Evolutionary conservation across 1,140 invertebrate species (phyloP).

Genomic region (Papilio xuthus): DNA sequence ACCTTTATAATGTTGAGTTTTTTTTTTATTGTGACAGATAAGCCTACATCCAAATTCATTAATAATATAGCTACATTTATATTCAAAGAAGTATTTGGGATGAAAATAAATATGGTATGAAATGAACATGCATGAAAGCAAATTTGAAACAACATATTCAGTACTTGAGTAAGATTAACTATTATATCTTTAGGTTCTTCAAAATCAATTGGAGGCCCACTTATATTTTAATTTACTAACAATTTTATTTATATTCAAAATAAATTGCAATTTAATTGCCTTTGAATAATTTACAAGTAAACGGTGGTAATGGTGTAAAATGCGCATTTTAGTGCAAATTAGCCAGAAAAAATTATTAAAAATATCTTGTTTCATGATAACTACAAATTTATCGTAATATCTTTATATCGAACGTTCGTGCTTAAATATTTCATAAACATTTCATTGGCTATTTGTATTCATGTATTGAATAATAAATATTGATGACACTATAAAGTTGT

Average conservation of each 20-base stretch:
- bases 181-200: not conserved
- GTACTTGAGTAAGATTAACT: conserved; percentile 5
- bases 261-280: not conserved
- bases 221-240: not conserved
- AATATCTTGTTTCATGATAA: conserved; percentile 7
- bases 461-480: conserved; percentile 41
- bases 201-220: not conserved
- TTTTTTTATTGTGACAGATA: conserved; percentile 17
- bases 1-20: not conserved
- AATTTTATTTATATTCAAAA: not conserved
- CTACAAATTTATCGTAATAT: conserved; percentile 1
- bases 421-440: conserved; percentile 38
- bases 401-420: not conserved
- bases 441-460: conserved; percentile 34
- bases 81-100: conserved; percentile 7
- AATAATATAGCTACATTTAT: not conserved
- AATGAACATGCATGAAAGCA: conserved; percentile 49
- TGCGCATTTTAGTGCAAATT: not conserved
- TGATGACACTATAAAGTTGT: conserved; percentile 42
- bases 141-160: conserved; percentile 32
- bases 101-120: conserved; percentile 47
- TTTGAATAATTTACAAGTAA: not conserved
- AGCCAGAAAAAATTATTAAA: too few relatives aligned
- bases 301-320: too few relatives aligned
- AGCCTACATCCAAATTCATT: not conserved